Base-by-base conservation (phyloP, 2,888 invertebrate genomes). In the Lordiphosa andalusiaca region DNA sequence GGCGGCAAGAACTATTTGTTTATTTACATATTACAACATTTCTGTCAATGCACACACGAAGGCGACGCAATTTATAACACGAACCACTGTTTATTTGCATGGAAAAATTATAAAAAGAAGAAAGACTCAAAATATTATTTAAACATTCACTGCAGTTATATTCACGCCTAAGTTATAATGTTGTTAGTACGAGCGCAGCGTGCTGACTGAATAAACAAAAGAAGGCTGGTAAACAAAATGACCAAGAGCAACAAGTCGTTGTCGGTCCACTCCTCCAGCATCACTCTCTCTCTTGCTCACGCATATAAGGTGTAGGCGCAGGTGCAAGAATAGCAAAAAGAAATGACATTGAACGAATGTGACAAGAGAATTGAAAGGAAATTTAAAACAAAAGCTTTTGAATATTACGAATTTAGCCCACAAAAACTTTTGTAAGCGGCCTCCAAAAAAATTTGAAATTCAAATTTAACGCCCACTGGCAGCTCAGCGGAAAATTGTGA, bases 131-230 rank as follows among this genome's bases (percentile, higher is more conserved):
- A 36, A 6, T 46, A 41, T 12, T 36, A 38, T 23, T 25, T 21
- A 25, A 51, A 40, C 30, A 30, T 30, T 51, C 55, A 49, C 12
- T 23, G 38, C 33, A 41, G 21, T 41, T 46, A 35, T 46, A 51
- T 58, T 41, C 44, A 60, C 44, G 44, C 9, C 33, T 44, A 49
- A 51, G 39, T 54, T 35, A 46, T 48, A 63, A 58, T 82, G 81
- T 52, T 63, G 47, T 44, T 57, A 51, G 52, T 50, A 38, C 67
- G 62, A 73, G 52, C 48, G 69, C 71, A 68, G 38, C 58, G 52
- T 44, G 59, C 36, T 68, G 77, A 84, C 71, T 84, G 67, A 76
- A 48, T 63, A 44, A 74, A 62, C 60, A 66, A 65, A 47, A 12
- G 36, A 25, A 19, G 33, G 38, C 37, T 16, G 21, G 66, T 65